A percentile compares a stretch with the other conserved stretches of the same genome.
These are phyloP conservation scores for Leptosomus discolor DNA, from an alignment of 2,113 vertebrate genomes.

Conservation along the genomic window DNA sequence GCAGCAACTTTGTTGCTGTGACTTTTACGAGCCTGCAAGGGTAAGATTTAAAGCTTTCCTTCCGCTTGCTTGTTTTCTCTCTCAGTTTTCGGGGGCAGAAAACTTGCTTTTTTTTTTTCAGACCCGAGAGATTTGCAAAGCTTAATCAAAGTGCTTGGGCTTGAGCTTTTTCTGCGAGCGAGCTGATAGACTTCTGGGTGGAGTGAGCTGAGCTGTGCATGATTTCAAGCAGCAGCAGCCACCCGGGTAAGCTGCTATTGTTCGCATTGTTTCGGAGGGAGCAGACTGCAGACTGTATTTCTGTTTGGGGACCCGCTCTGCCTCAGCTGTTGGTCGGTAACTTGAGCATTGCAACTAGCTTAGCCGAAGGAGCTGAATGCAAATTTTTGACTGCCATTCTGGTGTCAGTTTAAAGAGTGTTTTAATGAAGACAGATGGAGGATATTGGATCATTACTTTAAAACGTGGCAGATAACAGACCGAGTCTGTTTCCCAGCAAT, in stretches of 20 bases:
- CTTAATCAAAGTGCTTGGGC: background rate
- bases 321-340: background rate
- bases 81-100: background rate
- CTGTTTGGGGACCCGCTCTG: background rate
- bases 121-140: background rate
- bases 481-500: conserved; percentile 50
- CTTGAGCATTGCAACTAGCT: background rate
- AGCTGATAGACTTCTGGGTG: background rate
- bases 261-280: background rate
- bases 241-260: conserved; percentile 41
- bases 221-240: background rate
- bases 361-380: background rate
- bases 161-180: background rate
- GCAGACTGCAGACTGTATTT: background rate
- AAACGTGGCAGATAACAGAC: conserved; percentile 46
- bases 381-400: background rate
- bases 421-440: conserved; percentile 52
- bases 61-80: background rate
- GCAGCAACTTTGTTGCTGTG: conserved; percentile 19
- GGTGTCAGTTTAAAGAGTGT: conserved; percentile 22
- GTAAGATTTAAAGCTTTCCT: conserved; percentile 18
- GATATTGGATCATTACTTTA: conserved; percentile 39
- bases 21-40: conserved; percentile 27
- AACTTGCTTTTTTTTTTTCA: background rate
- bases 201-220: background rate